Evolutionary conservation across 2,888 invertebrate genomes (phyloP), one percentile per base, ranked within the genome.

Genomic region (Ganaspis brasiliensis): DNA sequence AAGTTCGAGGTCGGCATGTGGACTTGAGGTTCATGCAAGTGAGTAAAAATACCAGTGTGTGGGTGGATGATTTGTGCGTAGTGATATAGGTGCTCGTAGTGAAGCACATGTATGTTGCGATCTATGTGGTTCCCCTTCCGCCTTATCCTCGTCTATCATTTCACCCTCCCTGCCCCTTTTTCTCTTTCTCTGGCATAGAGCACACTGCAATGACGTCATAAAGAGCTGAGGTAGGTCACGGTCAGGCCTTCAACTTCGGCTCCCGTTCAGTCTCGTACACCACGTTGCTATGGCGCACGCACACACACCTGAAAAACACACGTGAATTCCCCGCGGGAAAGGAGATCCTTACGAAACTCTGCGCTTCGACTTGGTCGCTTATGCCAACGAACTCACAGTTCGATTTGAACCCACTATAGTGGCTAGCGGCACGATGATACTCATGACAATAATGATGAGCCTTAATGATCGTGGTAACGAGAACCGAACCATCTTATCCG

Each of bases 201-300:
- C 73, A 78, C 76, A 72, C 73, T 74, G 63, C 73, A 73, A 75
- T 82, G 81, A 84, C 78, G 82, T 80, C 77, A 79, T 67, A 35
- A 74, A 73, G 63, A 79, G 45, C 45, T 67, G 76, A 86, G 84
- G 80, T 86, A 84, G 87, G 87, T 88, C 87, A 85, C 77, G 86
- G 87, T 81, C 84, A 79, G 79, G 81, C 78, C 81, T 81, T 83
- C 79, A 80, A 81, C 81, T 82, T 83, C 77, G 81, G 55, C 24
- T 73, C 57, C 72, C 56, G 72, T 72, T 67, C 24, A 24, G 67
- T 67, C 56, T 56, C 71, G 52, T 49, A 52, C 61, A 61, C 14
- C 40, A 45, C 67, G 45, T 71, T 31, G 55, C 72, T 55, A 59
- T 59, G 24, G 63, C 59, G 59, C 63, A 52, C 49, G 14, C 49